phyloP scores from a whole-genome alignment of 64 coral and sea anemone species.

The Montipora capricornis region DNA sequence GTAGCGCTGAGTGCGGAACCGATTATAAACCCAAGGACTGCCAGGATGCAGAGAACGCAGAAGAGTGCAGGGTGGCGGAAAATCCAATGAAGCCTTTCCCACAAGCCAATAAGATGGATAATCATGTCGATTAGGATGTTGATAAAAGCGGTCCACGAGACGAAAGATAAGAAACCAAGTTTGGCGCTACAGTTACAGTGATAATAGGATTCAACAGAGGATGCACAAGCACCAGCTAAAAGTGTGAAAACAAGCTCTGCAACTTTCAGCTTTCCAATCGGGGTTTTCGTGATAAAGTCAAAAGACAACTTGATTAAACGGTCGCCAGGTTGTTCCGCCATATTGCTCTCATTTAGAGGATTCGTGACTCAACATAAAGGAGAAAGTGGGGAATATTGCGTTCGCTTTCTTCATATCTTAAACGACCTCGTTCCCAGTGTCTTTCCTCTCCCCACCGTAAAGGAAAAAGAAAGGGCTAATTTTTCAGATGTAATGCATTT shows the following conservation, averaged over 20 bases:
- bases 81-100: conserved; percentile 86
- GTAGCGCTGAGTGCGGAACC: conserved; percentile 54
- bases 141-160: conserved; percentile 87
- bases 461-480: no score
- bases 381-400: no score
- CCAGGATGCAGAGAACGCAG: conserved; percentile 48
- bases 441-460: no score
- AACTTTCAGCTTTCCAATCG: conserved; percentile 59
- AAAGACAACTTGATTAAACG: conserved; percentile 58
- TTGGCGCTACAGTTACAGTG: background rate
- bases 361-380: no score
- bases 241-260: conserved; percentile 75
- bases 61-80: conserved; percentile 75
- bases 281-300: conserved; percentile 61
- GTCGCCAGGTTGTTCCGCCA: conserved; percentile 13
- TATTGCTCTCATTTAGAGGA: background rate
- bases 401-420: no score
- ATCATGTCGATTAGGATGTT: conserved; percentile 87
- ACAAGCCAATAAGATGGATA: conserved; percentile 78
- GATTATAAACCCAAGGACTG: conserved; percentile 78
- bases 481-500: no score
- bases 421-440: no score
- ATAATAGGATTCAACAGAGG: background rate
- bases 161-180: conserved; percentile 79
- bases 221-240: conserved; percentile 60